A percentile compares a stretch with the other conserved stretches of the same genome.
These are phyloP conservation scores for Liparis tanakae DNA, from an alignment of 2,797 vertebrate species.

Conservation along the genomic window DNA sequence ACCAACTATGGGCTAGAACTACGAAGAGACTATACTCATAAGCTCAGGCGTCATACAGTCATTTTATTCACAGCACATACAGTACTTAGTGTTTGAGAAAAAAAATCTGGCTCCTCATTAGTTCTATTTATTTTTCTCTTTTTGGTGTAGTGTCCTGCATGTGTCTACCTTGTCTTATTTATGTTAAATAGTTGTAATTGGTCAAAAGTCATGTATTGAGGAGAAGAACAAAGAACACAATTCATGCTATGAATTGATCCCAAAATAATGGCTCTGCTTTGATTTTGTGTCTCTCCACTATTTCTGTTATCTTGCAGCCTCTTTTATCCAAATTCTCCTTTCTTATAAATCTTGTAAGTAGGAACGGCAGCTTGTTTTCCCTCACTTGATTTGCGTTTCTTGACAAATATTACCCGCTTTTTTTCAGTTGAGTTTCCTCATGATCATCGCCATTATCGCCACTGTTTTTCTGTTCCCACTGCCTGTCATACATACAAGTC, in stretches of 20 bases:
- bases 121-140: conserved; percentile 62
- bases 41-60: conserved; percentile 25
- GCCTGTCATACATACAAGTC: conserved; percentile 80
- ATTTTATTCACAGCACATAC: conserved; percentile 33
- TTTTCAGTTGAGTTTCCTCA: conserved; percentile 80
- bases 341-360: conserved; percentile 99
- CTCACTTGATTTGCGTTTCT: conserved; percentile 91
- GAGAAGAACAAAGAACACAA: conserved; percentile 59
- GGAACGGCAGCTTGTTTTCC: conserved; percentile 92
- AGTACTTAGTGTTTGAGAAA: conserved; percentile 25
- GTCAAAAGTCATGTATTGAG: conserved; percentile 74
- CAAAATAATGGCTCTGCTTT: conserved; percentile 91
- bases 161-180: conserved; percentile 77
- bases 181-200: conserved; percentile 68
- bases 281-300: conserved; percentile 99
- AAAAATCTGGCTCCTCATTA: conserved; percentile 58
- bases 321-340: conserved; percentile 99
- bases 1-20: conserved; percentile 43
- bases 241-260: conserved; percentile 82
- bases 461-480: conserved; percentile 74
- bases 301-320: conserved; percentile 99
- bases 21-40: conserved; percentile 38
- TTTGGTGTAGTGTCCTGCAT: conserved; percentile 78
- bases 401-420: conserved; percentile 84
- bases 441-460: conserved; percentile 76